These are phyloP conservation scores for Vesta saturnalis DNA, from an alignment of 2,888 invertebrate genomes.

Conservation along the genomic window DNA sequence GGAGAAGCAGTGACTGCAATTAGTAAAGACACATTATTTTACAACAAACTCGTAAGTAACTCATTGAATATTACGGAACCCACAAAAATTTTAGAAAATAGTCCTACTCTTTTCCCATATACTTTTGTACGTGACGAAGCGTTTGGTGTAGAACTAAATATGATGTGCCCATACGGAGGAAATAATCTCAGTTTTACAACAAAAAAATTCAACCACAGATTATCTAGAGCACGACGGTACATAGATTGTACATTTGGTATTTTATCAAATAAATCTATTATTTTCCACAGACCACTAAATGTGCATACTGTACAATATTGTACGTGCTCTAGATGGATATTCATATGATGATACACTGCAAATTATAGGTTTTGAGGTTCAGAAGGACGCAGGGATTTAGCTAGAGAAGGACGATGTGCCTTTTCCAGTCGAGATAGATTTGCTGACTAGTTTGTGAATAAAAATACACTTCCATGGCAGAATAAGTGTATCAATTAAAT, in stretches of 20 bases:
- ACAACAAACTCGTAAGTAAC: neutral
- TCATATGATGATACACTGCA: too few species aligned
- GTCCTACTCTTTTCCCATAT: slow-evolving; percentile 27
- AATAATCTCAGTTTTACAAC: slow-evolving; percentile 37
- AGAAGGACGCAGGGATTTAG: neutral
- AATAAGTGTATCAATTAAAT: neutral
- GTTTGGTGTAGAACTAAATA: slow-evolving; percentile 29
- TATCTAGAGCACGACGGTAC: slow-evolving; percentile 40
- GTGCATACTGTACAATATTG: slow-evolving; percentile 7
- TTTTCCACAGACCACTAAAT: slow-evolving; percentile 14
- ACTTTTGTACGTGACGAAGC: too few species aligned
- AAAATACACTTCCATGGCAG: neutral
- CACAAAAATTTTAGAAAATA: neutral
- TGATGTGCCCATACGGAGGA: slow-evolving; percentile 27
- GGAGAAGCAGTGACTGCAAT: too few species aligned
- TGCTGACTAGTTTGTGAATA: neutral
- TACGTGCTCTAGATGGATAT: neutral
- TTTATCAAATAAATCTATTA: slow-evolving; percentile 10
- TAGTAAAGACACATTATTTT: neutral
- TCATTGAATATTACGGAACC: neutral
- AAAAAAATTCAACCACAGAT: slow-evolving; percentile 37
- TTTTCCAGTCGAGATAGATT: neutral
- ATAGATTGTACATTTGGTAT: slow-evolving; percentile 21
- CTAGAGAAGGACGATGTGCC: neutral
- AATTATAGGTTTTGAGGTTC: neutral